These are phyloP conservation scores for Cottus gobio DNA, from an alignment of 2,113 vertebrate genomes.

Conservation along the genomic window DNA sequence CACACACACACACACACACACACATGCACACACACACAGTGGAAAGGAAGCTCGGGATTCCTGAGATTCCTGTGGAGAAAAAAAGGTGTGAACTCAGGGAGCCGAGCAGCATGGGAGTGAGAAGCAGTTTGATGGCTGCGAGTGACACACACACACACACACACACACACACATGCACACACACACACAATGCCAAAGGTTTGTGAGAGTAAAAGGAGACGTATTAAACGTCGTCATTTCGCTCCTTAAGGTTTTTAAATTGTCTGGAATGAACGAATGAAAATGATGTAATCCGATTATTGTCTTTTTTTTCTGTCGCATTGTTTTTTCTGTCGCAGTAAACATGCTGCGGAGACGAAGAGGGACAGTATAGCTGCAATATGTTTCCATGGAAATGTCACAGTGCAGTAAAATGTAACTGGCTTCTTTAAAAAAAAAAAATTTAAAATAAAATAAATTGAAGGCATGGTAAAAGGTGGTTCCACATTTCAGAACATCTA, in stretches of 20 bases:
- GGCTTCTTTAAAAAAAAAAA: not conserved
- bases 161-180: not conserved
- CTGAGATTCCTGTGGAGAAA: conserved; percentile 80
- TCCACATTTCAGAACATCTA: not conserved
- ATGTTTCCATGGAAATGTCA: conserved; percentile 20
- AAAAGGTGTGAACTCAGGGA: conserved; percentile 82
- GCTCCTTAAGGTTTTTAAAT: not conserved
- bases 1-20: conserved; percentile 46
- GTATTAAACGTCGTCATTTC: not conserved
- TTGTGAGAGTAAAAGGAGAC: not conserved
- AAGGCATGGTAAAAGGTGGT: not conserved
- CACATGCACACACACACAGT: conserved; percentile 50
- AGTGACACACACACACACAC: conserved; percentile 37
- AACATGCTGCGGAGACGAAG: not conserved
- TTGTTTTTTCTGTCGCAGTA: not conserved
- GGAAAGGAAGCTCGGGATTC: conserved; percentile 81
- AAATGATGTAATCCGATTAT: not conserved
- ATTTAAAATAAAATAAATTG: no score
- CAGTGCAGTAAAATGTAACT: not conserved
- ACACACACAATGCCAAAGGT: not conserved
- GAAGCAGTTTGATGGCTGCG: conserved; percentile 61
- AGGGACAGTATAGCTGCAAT: not conserved
- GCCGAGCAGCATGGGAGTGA: conserved; percentile 73
- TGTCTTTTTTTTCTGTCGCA: not conserved
- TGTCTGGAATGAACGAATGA: not conserved